These are phyloP conservation scores for Esperia sulphurella DNA, from an alignment of 2,888 invertebrate genomes.

Conservation along the genomic window DNA sequence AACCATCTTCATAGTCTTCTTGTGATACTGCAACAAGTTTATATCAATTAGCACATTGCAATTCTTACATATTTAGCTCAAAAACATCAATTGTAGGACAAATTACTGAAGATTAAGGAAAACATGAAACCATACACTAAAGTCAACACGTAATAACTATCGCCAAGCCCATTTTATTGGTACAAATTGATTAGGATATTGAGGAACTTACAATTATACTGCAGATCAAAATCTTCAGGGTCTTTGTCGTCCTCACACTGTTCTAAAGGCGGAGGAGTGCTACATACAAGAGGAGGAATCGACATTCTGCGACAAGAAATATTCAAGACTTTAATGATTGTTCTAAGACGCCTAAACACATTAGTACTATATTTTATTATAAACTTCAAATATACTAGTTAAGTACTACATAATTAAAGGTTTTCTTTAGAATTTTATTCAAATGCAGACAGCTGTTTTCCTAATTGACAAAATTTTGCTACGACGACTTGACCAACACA, in stretches of 20 bases:
- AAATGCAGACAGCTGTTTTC: constrained; percentile 64
- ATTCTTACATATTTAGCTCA: neutral
- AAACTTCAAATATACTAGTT: neutral
- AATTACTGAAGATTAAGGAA: neutral
- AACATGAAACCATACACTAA: neutral
- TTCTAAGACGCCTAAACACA: constrained; percentile 24
- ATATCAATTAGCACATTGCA: neutral
- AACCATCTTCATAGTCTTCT: constrained; percentile 59
- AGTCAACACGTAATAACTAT: neutral
- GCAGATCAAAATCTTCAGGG: constrained; percentile 64
- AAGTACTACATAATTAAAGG: constrained; percentile 10
- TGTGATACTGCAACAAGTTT: constrained; percentile 52
- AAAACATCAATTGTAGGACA: neutral
- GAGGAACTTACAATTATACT: constrained; percentile 60
- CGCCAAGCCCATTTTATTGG: neutral
- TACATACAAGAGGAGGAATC: constrained; percentile 83
- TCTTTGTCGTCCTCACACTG: constrained; percentile 83
- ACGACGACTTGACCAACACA: constrained; percentile 27
- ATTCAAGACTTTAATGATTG: constrained; percentile 4
- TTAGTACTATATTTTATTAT: constrained; percentile 12
- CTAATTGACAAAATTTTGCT: constrained; percentile 58
- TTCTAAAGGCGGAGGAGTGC: constrained; percentile 83
- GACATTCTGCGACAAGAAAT: constrained; percentile 66
- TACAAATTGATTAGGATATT: no score
- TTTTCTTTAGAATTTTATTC: constrained; percentile 15